Base-by-base conservation (phyloP, 2,888 invertebrate genomes). In the Pogonocherus hispidulus region DNA sequence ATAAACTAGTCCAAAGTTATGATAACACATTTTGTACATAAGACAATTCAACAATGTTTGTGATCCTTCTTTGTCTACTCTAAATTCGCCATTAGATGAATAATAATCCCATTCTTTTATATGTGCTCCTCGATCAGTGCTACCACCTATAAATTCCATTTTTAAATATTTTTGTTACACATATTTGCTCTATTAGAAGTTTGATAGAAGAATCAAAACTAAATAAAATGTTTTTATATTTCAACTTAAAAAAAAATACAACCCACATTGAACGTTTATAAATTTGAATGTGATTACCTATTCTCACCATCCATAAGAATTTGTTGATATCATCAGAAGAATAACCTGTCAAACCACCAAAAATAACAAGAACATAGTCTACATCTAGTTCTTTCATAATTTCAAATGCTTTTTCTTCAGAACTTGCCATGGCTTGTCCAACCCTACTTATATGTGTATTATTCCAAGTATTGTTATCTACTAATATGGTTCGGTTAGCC, bases 1-100 rank as follows among this genome's bases (percentile, higher is more conserved):
- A 84, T 97, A 98, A 70, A 98, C 95, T 80, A 95, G 94, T 0
- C 98, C 98, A 85, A 99, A 99, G 82, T 96, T 91, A 87, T 99
- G 98, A 86, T 99, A 99, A 87, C 97, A 98, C 95, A 99, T 95
- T 89, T 99, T 99, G 88, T 99, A 99, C 99, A 99, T 99, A 72
- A 99, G 91, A 82, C 97, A 98, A 88, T 99, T 98, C 78, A 98
- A 92, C 77, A 99, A 88, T 16, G 93, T 93, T 32, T 91, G 91
- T 0, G 98, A 95, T 44, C 98, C 98, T 83, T 97, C 97, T 76
- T 94, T 93, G 87, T 99, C 99, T 1, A 99, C 93, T 47, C 98
- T 89, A 87, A 98, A 99, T 89, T 99, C 99, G 1, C 99, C 99
- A 74, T 92, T 91, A 0, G 96, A 91, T 56, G 98, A 97, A 88